These are phyloP conservation scores for Serranus cabrilla DNA, from an alignment of 2,797 vertebrate genomes.

Conservation along the genomic window DNA sequence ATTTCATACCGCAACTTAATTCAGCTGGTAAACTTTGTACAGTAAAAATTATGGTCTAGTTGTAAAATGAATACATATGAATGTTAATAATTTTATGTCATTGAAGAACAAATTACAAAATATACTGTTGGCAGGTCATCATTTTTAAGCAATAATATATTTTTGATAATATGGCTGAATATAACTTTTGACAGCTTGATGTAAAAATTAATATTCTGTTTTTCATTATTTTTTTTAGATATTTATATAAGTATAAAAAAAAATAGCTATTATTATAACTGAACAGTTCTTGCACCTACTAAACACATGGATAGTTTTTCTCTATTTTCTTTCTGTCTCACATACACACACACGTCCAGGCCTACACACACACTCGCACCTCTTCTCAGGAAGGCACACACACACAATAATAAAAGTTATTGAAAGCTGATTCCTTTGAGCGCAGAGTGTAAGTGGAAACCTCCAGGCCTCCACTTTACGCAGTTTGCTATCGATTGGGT, in stretches of 20 bases:
- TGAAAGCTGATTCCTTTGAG: constrained; percentile 41
- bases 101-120: not conserved
- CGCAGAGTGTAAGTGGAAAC: constrained; percentile 30
- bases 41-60: not conserved
- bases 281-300: too few species aligned
- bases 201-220: too few species aligned
- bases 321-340: not conserved
- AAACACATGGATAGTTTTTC: not conserved
- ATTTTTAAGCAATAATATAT: not conserved
- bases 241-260: too few species aligned
- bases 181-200: not conserved
- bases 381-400: not conserved
- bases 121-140: not conserved
- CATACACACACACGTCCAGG: not conserved
- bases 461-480: constrained; percentile 37
- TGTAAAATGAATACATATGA: not conserved
- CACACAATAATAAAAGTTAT: constrained; percentile 42
- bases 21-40: not conserved
- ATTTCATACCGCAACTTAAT: not conserved
- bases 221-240: too few species aligned
- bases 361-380: not conserved
- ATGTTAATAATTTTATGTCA: not conserved
- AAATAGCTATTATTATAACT: too few species aligned
- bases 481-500: constrained; percentile 72
- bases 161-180: not conserved